Base-by-base conservation (phyloP, 1,140 invertebrate species). In the Mamestra configurata region DNA sequence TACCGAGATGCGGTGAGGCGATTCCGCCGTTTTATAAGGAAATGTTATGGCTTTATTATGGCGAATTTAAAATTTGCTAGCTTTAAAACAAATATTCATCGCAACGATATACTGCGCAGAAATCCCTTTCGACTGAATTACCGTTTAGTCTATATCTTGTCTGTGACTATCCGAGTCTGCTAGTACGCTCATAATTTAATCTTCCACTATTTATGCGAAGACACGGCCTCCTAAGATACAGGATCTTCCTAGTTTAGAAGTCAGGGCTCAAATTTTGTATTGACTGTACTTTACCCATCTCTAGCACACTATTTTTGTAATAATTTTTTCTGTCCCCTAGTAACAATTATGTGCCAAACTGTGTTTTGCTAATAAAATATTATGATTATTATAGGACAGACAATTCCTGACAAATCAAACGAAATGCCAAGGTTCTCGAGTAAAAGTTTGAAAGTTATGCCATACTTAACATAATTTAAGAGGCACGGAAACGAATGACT, bases 41-140 rank as follows among this genome's bases (percentile, higher is more conserved):
- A 27, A 49, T 46, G 37, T 68, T 68, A 68, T 40, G 20, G 18
- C 40, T 40, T 68, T 68, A 68, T 68, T 68, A 24, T 68, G 64
- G 20, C 4, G 13, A 27, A 70, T 46, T 24, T 27, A 15, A 70
- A 49, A 70, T 46, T 27, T 5, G 66, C 22, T 22, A 66, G 18
- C 35, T 49, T 70, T 70, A 27, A 15, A 49, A 70, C 66, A 46
- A 27, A 49, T 40, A 70, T 40, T 70, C 66, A 64, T 35, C 37
- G 31, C n/a, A 10, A 37, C 31, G 27, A 70, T 43, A 15, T 68
- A n/a, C 4, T 49, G 64, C 10, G 20, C 10, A 27, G 53, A 27
- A 68, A 15, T 49, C 6, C 66, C 22, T 35, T 43, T 24, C 20
- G 40, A 49, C 8, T 40, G 31, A 1, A 11, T 5, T n/a, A n/a